phyloP scores from a whole-genome alignment of 2,888 invertebrate species.

The Seira sanloemensis region DNA sequence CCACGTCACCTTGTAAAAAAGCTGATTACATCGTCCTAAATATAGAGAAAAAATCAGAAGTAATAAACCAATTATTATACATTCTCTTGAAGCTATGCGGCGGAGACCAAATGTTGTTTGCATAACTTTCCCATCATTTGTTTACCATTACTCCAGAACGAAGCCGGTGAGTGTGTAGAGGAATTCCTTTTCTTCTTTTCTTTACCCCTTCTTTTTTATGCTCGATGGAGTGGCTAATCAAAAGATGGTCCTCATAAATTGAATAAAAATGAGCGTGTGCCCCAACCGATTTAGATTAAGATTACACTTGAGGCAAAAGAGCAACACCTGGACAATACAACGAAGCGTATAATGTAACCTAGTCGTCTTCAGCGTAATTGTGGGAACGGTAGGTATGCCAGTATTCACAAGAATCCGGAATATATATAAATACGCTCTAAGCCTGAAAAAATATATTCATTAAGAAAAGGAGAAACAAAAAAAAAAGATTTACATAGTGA shows the following conservation, averaged over 20 bases:
- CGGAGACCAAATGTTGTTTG: constrained; percentile 57
- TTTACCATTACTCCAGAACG: constrained; percentile 19
- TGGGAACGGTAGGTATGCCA: constrained; percentile 60
- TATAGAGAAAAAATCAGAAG: constrained; percentile 40
- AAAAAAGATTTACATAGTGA: constrained; percentile 7
- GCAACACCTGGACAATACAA: constrained; percentile 62
- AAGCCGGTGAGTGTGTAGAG: not conserved
- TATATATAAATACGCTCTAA: constrained; percentile 7
- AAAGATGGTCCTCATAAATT: constrained; percentile 55
- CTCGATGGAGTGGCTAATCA: constrained; percentile 35
- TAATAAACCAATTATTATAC: constrained; percentile 44
- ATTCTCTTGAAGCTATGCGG: constrained; percentile 33
- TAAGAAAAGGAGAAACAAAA: constrained; percentile 34
- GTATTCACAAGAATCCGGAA: constrained; percentile 48
- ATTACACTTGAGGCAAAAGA: constrained; percentile 48
- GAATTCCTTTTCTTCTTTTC: constrained; percentile 19
- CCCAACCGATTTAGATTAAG: constrained; percentile 60
- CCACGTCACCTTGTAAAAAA: constrained; percentile 16
- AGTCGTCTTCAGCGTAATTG: constrained; percentile 34
- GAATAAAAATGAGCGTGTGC: constrained; percentile 65
- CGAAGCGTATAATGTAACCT: constrained; percentile 35
- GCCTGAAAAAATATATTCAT: constrained; percentile 46
- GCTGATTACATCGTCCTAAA: constrained; percentile 41
- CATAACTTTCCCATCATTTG: constrained; percentile 59
- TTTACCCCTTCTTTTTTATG: constrained; percentile 20